Evolutionary conservation across 2,797 vertebrate genomes (phyloP).

Genomic region (Pyrocephalus nanus): DNA sequence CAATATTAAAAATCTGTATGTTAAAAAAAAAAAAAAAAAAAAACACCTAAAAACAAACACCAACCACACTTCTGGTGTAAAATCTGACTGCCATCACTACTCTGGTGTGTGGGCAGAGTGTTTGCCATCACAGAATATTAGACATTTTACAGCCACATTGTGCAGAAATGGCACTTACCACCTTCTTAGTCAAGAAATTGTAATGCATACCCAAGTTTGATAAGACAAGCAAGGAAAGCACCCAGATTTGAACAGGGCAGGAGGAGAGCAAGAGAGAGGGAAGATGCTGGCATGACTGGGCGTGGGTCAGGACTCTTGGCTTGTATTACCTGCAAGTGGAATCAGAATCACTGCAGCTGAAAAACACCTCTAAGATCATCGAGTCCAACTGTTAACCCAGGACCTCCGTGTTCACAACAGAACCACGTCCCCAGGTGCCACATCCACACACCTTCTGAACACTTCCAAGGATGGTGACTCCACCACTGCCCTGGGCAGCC

Average conservation of each 20-base stretch:
- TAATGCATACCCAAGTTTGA: neutral
- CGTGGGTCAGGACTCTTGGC: neutral
- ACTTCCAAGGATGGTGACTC: too few species aligned
- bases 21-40: neutral
- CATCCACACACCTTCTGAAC: too few species aligned
- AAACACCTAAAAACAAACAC: neutral
- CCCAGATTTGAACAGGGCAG: neutral
- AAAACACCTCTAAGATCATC: too few species aligned
- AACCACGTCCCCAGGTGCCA: too few species aligned
- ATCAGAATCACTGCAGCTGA: neutral
- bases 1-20: neutral
- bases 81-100: conserved; percentile 5
- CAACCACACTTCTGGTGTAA: conserved; percentile 23
- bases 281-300: neutral
- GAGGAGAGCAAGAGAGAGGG: fast-evolving
- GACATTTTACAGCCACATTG: conserved; percentile 12
- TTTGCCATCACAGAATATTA: conserved; percentile 39
- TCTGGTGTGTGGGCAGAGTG: conserved; percentile 34
- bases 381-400: too few species aligned
- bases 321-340: fast-evolving
- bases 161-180: neutral
- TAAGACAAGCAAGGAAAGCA: neutral
- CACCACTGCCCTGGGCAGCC: too few species aligned
- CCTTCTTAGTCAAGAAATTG: neutral
- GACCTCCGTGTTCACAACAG: too few species aligned